phyloP scores from a whole-genome alignment of 2,113 vertebrate genomes.

The Phrynosoma blainvillii region DNA sequence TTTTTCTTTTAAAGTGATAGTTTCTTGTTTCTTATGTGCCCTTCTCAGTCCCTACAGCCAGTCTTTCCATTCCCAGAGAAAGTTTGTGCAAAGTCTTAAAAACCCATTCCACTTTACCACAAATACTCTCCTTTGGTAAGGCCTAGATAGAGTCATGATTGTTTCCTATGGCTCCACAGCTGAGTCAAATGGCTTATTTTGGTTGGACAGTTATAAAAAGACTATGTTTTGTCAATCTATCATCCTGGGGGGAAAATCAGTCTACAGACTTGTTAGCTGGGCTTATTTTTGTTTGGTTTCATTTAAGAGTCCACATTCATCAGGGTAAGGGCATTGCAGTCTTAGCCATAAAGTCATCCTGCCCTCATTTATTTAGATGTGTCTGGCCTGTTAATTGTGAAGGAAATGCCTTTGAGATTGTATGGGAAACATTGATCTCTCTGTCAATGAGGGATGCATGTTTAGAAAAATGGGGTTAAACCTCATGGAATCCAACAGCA shows the following conservation, averaged over 20 bases:
- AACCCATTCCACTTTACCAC: conserved; percentile 47
- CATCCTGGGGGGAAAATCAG: conserved; percentile 48
- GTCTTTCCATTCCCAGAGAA: conserved; percentile 38
- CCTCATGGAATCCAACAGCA: not conserved
- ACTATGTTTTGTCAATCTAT: conserved; percentile 61
- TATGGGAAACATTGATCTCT: not conserved
- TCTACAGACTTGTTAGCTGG: conserved; percentile 54
- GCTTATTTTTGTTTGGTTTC: conserved; percentile 45
- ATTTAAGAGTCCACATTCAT: conserved; percentile 46
- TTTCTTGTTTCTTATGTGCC: conserved; percentile 28
- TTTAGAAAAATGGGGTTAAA: not conserved
- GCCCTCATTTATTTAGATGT: conserved; percentile 37
- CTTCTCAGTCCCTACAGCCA: conserved; percentile 29
- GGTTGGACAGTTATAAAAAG: conserved; percentile 68
- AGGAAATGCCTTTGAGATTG: conserved; percentile 44
- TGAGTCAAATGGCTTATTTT: conserved; percentile 65
- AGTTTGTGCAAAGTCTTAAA: conserved; percentile 64
- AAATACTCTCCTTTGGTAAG: conserved; percentile 60
- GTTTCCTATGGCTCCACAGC: conserved; percentile 61
- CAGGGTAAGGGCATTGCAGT: not conserved
- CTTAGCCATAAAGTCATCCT: conserved; percentile 8
- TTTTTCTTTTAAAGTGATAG: not conserved
- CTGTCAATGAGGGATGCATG: conserved; percentile 29
- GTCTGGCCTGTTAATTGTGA: conserved; percentile 42
- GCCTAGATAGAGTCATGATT: conserved; percentile 65